phyloP scores from a whole-genome alignment of 2,113 vertebrate genomes.

The Rhea americana region DNA sequence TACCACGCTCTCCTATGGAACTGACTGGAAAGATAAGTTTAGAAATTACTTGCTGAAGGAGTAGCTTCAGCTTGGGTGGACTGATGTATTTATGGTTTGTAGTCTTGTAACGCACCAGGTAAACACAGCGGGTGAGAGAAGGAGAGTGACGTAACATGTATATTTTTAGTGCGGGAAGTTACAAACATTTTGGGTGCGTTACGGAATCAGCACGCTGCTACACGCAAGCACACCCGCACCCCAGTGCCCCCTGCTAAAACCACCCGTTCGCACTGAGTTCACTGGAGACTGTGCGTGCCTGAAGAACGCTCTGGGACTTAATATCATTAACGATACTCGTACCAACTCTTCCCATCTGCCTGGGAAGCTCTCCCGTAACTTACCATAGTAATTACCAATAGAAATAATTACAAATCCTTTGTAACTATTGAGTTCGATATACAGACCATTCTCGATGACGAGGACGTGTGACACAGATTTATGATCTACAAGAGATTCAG shows the following conservation, averaged over 20 bases:
- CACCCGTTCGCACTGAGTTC: background rate
- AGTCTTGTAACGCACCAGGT: background rate
- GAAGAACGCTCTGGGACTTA: background rate
- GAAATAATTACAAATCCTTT: no score
- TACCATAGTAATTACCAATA: background rate
- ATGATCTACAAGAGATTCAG: background rate
- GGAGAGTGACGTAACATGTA: background rate
- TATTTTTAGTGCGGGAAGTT: background rate
- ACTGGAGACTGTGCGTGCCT: background rate
- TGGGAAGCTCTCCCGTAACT: background rate
- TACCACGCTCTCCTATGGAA: background rate
- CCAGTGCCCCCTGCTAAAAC: accelerated
- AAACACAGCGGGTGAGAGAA: background rate
- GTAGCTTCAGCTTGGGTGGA: background rate
- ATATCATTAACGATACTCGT: background rate
- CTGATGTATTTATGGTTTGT: background rate
- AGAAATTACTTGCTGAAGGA: background rate
- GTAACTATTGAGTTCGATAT: background rate
- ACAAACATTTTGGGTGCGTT: background rate
- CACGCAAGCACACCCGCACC: background rate
- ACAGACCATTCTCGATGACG: background rate
- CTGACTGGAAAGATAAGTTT: background rate
- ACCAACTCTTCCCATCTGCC: background rate
- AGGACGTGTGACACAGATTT: background rate
- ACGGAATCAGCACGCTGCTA: background rate